Conservation (phyloP, 2,888 invertebrate species). For the Rutpela maculata region DNA sequence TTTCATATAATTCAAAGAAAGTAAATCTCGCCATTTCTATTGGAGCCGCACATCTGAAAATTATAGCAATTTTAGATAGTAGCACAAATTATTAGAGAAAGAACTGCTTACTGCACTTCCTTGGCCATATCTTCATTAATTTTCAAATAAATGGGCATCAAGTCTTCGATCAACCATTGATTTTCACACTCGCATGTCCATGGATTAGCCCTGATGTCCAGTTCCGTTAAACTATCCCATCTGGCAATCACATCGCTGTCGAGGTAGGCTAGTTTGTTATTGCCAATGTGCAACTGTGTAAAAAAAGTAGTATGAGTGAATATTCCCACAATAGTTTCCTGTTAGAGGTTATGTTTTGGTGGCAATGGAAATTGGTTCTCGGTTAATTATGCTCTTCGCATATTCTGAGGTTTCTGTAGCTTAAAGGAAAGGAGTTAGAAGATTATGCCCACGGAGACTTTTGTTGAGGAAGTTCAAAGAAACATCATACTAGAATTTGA, state of each 20-base stretch:
- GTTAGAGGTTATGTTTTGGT: no score
- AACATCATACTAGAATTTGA: no score
- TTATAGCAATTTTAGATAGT: background rate
- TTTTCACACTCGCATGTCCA: constrained; percentile 89
- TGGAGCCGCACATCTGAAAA: constrained; percentile 80
- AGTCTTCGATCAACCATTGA: constrained; percentile 83
- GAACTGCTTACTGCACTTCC: constrained; percentile 74
- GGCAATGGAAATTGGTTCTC: no score
- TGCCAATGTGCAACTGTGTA: constrained; percentile 81
- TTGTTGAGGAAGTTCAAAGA: no score
- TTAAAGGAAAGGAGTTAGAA: no score
- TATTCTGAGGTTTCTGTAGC: no score
- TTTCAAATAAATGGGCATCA: constrained; percentile 77
- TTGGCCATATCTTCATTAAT: constrained; percentile 72
- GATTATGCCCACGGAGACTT: no score
- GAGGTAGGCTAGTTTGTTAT: constrained; percentile 83
- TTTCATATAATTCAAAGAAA: constrained; percentile 77
- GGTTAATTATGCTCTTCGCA: no score
- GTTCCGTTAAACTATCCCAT: constrained; percentile 82
- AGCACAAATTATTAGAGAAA: background rate
- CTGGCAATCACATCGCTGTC: constrained; percentile 79
- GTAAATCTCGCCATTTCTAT: constrained; percentile 79
- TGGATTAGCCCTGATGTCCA: constrained; percentile 84
- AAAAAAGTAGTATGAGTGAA: background rate
- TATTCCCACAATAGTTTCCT: background rate